Conservation (phyloP, 1,140 invertebrate species). For the Nylanderia fulva region DNA sequence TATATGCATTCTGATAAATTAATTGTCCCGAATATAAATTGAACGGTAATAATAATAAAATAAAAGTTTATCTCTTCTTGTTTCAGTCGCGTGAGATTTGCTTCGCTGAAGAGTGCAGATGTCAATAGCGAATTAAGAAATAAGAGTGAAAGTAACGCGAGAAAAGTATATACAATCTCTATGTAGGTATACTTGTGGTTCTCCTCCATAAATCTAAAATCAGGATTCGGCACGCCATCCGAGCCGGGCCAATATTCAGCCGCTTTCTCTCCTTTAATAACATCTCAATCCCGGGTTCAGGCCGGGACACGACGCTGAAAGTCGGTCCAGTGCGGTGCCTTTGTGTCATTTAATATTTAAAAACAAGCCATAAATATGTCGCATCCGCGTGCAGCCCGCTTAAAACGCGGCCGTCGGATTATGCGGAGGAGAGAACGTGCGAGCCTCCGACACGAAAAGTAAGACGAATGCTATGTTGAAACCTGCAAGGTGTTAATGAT, state of each 20-base stretch:
- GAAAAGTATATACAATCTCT: conserved; percentile 43
- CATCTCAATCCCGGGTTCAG: conserved; percentile 68
- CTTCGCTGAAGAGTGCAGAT: conserved; percentile 25
- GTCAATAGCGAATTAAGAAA: conserved; percentile 62
- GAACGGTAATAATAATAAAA: not conserved
- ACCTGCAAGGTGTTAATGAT: conserved; percentile 83
- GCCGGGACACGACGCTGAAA: conserved; percentile 21
- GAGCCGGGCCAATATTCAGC: conserved; percentile 28
- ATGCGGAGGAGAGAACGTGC: conserved; percentile 52
- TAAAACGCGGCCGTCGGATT: conserved; percentile 81
- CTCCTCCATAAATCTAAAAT: conserved; percentile 76
- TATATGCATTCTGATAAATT: not conserved
- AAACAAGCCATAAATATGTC: conserved; percentile 86
- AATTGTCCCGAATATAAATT: conserved; percentile 8
- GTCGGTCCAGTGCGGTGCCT: conserved; percentile 75
- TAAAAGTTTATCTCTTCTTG: too few relatives aligned
- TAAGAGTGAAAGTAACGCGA: conserved; percentile 12
- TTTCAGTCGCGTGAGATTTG: not conserved
- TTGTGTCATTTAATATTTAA: conserved; percentile 86
- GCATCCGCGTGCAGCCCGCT: conserved; percentile 80
- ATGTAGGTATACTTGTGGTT: conserved; percentile 10
- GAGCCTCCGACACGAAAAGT: conserved; percentile 73
- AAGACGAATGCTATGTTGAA: conserved; percentile 85
- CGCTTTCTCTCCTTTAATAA: conserved; percentile 66
- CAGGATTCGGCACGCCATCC: conserved; percentile 75